Conservation (phyloP, 2,888 invertebrate species). For the Microplitis deprimator region DNA sequence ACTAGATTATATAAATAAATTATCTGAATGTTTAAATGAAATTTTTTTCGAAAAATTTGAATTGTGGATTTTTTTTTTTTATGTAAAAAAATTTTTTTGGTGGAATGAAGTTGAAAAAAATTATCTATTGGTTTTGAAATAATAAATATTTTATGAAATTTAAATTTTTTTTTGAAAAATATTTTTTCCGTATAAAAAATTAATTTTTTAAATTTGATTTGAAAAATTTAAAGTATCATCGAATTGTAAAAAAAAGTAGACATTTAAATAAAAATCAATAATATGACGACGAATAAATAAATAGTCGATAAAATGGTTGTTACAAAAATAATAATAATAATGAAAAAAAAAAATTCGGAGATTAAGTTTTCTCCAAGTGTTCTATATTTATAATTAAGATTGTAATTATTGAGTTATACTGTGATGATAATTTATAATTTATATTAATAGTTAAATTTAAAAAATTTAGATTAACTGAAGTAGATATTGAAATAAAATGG, state of each 20-base stretch:
- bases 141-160: too few species aligned
- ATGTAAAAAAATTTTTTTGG: too few species aligned
- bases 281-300: background rate
- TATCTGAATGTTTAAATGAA: too few species aligned
- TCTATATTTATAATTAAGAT: background rate
- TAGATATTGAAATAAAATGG: background rate
- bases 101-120: too few species aligned
- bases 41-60: too few species aligned
- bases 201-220: too few species aligned
- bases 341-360: background rate
- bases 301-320: slow-evolving; percentile 10
- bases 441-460: background rate
- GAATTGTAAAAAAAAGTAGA: slow-evolving; percentile 5
- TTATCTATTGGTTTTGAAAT: too few species aligned
- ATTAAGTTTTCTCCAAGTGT: background rate
- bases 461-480: background rate
- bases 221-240: background rate
- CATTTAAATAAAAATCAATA: background rate
- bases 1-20: too few species aligned
- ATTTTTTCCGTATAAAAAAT: too few species aligned
- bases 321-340: slow-evolving; percentile 3
- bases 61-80: too few species aligned
- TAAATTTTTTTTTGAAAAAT: too few species aligned
- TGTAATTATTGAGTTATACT: background rate
- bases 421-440: background rate